Percentiles rank a stretch among this genome's conserved stretches.
Evolutionary conservation across 2,797 vertebrate genomes (phyloP).

Genomic region (Dendrocincla fuliginosa): DNA sequence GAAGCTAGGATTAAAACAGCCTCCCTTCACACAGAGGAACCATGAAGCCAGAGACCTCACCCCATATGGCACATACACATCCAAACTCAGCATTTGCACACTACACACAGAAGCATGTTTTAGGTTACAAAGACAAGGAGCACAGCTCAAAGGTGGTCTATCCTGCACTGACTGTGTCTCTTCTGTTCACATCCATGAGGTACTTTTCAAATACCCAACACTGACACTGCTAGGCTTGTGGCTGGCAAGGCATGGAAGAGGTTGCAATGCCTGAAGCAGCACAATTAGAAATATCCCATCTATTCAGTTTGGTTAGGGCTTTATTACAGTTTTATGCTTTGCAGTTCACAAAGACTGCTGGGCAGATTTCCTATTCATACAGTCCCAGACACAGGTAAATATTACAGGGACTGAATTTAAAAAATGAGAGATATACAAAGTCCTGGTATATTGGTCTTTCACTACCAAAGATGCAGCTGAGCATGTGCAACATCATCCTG

Average conservation of each 20-base stretch:
- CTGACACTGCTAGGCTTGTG: not conserved
- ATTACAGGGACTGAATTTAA: not conserved
- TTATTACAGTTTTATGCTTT: not conserved
- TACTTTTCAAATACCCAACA: not conserved
- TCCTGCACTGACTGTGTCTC: not conserved
- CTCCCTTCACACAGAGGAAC: not conserved
- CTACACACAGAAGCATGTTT: fast-evolving
- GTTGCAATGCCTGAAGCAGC: not conserved
- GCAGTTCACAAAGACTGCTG: not conserved
- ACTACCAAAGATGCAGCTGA: not conserved
- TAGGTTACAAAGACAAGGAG: not conserved
- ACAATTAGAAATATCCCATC: not conserved
- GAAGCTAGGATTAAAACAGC: not conserved
- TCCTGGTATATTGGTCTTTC: too few relatives aligned
- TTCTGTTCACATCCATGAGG: not conserved
- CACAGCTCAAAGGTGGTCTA: not conserved
- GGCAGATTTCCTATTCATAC: not conserved
- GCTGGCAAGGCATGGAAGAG: not conserved
- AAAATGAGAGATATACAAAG: not conserved
- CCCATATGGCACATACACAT: fast-evolving
- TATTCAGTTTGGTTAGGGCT: not conserved
- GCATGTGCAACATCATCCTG: not conserved
- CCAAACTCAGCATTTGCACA: not conserved
- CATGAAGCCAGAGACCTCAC: not conserved
- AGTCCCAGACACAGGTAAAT: not conserved